Conservation (phyloP, 2,888 invertebrate species). For the Chymomyza amoena region DNA sequence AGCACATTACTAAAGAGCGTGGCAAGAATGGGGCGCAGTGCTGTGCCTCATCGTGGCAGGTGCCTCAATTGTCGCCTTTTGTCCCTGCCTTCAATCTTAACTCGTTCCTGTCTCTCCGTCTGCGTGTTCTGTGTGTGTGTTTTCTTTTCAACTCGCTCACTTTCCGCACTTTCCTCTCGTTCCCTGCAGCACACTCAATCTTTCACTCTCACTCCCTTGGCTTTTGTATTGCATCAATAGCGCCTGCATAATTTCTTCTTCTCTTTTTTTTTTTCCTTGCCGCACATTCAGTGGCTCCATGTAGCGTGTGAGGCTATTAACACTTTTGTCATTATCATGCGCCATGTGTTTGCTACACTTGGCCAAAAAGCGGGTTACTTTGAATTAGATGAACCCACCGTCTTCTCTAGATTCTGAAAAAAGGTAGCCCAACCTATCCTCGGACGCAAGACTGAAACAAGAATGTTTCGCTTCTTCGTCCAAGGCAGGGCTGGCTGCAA, state of each 20-base stretch:
- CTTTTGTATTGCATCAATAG: conserved; percentile 62
- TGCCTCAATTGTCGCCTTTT: not conserved
- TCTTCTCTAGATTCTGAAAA: too few relatives aligned
- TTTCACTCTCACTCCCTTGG: conserved; percentile 4
- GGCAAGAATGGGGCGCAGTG: not conserved
- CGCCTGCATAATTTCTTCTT: conserved; percentile 63
- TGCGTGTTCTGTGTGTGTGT: conserved; percentile 4
- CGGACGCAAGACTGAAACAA: too few relatives aligned
- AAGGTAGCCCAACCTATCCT: too few relatives aligned
- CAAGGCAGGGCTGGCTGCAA: too few relatives aligned
- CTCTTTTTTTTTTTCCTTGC: conserved; percentile 22
- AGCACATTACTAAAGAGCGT: not conserved
- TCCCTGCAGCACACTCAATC: conserved; percentile 1
- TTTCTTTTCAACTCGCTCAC: not conserved
- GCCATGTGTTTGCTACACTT: conserved; percentile 2
- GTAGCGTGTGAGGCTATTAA: conserved; percentile 69
- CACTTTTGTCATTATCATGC: conserved; percentile 71
- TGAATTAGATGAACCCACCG: too few relatives aligned
- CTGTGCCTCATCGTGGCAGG: not conserved
- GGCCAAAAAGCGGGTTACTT: not conserved
- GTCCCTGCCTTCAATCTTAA: not conserved
- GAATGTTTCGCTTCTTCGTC: too few relatives aligned
- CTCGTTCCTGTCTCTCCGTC: not conserved
- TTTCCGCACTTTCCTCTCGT: not conserved
- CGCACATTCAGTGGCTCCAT: conserved; percentile 32